Conservation (phyloP, 2,888 invertebrate species). For the Tenthredo mesomela region DNA sequence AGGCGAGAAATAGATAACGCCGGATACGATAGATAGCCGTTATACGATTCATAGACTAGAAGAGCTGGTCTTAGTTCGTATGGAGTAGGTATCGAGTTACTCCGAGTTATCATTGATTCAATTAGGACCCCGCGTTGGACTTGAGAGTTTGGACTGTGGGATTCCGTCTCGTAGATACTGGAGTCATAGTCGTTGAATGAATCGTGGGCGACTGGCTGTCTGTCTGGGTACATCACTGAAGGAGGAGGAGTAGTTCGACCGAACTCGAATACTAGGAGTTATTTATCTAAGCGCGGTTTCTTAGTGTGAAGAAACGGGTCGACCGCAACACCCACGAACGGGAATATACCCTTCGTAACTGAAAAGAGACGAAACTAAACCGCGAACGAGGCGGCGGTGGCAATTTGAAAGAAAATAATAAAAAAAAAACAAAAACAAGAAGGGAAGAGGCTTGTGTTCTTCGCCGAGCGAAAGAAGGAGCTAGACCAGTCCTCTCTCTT, state of each 20-base stretch:
- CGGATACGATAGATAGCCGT: slow-evolving; percentile 44
- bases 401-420: neutral
- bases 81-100: slow-evolving; percentile 49
- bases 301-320: slow-evolving; percentile 49
- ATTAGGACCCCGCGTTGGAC: slow-evolving; percentile 42
- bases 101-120: slow-evolving; percentile 54
- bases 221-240: neutral
- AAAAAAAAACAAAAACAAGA: slow-evolving; percentile 33
- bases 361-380: slow-evolving; percentile 51
- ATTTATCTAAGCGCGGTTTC: slow-evolving; percentile 26
- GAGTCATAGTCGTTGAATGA: neutral
- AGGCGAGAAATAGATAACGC: slow-evolving; percentile 45
- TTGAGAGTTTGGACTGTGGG: slow-evolving; percentile 32
- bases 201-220: slow-evolving; percentile 17
- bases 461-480: neutral
- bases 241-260: neutral
- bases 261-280: neutral
- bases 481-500: neutral
- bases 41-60: neutral
- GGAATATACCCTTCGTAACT: slow-evolving; percentile 38
- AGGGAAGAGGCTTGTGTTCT: slow-evolving; percentile 57
- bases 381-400: slow-evolving; percentile 30
- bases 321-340: slow-evolving; percentile 52
- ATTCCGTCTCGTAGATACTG: slow-evolving; percentile 12
- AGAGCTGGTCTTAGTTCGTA: slow-evolving; percentile 21